Evolutionary conservation across 2,113 vertebrate species (phyloP).

Genomic region (Lonchura striata): DNA sequence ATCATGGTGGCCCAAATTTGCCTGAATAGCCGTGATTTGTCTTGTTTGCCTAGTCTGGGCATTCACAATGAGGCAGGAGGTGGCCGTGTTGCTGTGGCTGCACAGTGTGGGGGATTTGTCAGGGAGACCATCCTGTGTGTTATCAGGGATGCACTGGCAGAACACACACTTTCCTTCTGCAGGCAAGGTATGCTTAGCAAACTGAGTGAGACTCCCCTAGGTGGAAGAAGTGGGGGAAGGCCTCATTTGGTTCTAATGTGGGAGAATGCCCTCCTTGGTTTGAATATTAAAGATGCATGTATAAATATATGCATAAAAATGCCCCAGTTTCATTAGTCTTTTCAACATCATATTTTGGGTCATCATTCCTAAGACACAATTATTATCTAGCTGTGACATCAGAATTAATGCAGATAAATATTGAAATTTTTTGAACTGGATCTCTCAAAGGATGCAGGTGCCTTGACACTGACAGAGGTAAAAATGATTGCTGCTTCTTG

Average conservation of each 20-base stretch:
- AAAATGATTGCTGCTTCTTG: neutral
- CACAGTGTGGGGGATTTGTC: neutral
- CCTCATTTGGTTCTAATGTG: neutral
- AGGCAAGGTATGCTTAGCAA: neutral
- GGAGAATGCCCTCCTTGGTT: neutral
- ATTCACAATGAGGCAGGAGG: conserved; percentile 71
- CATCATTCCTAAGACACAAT: neutral
- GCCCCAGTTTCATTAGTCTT: neutral
- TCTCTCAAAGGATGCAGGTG: neutral
- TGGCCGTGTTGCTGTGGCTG: conserved; percentile 66
- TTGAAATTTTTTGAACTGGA: neutral
- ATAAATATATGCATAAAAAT: neutral
- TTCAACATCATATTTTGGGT: neutral
- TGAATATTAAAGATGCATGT: neutral
- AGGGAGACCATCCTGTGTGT: neutral
- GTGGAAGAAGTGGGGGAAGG: neutral
- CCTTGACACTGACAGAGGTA: neutral
- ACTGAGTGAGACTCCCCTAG: neutral
- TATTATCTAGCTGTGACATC: neutral
- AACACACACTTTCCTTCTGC: neutral
- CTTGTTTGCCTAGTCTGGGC: conserved; percentile 79
- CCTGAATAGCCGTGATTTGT: conserved; percentile 72
- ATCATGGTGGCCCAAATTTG: conserved; percentile 77
- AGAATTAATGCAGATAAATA: neutral
- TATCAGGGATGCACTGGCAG: neutral